Percentiles rank a stretch among this genome's conserved stretches.
Conservation (phyloP, 2,113 vertebrate genomes). For the Speoplatyrhinus poulsoni region DNA sequence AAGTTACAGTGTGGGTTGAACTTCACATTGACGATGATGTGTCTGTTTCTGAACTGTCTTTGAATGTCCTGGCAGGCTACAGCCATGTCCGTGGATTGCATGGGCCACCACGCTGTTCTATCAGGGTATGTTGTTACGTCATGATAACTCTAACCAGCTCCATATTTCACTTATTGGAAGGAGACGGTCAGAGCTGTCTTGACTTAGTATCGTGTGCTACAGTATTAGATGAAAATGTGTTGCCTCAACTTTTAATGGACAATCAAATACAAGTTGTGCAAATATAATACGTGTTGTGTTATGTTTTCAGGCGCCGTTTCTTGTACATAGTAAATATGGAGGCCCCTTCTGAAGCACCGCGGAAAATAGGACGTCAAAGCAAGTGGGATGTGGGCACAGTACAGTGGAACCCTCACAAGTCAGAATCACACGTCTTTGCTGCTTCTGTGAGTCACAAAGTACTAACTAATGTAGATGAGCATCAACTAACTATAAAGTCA, state of each 20-base stretch:
- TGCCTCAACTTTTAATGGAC: no score
- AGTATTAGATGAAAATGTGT: no score
- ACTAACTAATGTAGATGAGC: neutral
- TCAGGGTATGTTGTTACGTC: conserved; percentile 84
- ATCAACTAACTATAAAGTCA: neutral
- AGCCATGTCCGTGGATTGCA: conserved; percentile 97
- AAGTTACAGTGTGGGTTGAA: neutral
- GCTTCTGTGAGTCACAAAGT: conserved; percentile 81
- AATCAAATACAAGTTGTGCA: no score
- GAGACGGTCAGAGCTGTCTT: no score
- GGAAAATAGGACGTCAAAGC: conserved; percentile 94
- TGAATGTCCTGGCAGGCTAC: conserved; percentile 81
- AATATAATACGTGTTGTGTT: neutral
- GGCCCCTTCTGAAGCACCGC: conserved; percentile 83
- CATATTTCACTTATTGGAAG: no score
- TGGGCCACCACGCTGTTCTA: conserved; percentile 90
- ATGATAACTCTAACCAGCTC: conserved; percentile 24
- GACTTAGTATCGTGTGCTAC: no score
- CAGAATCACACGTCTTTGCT: conserved; percentile 86
- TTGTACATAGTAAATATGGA: conserved; percentile 95
- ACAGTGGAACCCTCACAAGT: conserved; percentile 95
- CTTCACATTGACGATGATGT: neutral
- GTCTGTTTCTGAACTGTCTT: neutral
- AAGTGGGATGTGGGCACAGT: conserved; percentile 98
- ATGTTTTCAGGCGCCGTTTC: conserved; percentile 84